Base-by-base conservation (phyloP, 2,888 invertebrate genomes). In the Eilema griseolum region DNA sequence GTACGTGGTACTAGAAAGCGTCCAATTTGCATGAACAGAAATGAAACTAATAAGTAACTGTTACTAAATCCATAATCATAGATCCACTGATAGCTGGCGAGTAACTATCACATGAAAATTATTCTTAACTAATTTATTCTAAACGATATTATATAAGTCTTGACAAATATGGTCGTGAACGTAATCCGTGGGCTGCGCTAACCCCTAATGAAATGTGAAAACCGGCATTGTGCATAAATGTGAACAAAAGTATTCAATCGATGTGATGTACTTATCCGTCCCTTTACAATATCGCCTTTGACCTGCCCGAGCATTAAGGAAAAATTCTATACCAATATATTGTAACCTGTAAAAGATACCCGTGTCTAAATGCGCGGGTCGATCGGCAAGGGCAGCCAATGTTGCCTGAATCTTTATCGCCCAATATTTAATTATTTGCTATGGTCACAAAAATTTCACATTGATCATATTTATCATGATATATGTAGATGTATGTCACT, bases 231-330 rank as follows among this genome's bases (percentile, higher is more conserved):
- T 68, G 24, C 26, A 41, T n/a, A n/a, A n/a, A n/a, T n/a, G n/a
- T n/a, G 46, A 10, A 26, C 64, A 46, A 69, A 67, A 64, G 69
- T 60, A 31, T 69, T 64, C 28, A 63, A 69, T 64, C 64, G 57
- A 69, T 64, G 37, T 31, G 37, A 26, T 11, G 59, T 59, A 37
- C 59, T 10, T 64, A 64, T 16, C 20, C n/a, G 59, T 20, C 69
- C 64, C 59, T 69, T 59, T 64, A 46, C 60, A 60, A 64, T 31
- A 46, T 24, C 46, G 59, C 41, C 59, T 69, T 69, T 60, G 59
- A 59, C 56, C 52, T 59, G 37, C 37, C 20, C 20, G 20, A 61
- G 37, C 61, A n/a, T 61, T n/a, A 61, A n/a, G 2, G 23, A 61
- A 60, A 67, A 67, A 67, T 61, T 31, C 67, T 31, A 66, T 59